These are phyloP conservation scores for Pomatostomus ruficeps DNA, from an alignment of 2,113 vertebrate genomes.

Conservation along the genomic window DNA sequence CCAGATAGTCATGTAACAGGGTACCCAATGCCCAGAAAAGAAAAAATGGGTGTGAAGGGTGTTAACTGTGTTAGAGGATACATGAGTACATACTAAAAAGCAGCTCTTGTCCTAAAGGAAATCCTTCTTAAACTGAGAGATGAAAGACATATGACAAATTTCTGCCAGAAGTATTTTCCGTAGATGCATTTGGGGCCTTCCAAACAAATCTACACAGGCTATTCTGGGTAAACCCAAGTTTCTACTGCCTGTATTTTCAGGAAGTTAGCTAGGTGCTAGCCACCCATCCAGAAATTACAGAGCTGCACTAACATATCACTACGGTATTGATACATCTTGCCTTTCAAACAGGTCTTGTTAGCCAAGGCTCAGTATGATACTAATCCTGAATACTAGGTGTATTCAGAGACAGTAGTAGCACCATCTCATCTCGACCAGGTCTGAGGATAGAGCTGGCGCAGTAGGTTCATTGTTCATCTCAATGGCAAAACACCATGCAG, in stretches of 20 bases:
- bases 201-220: background rate
- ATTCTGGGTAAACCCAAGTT: background rate
- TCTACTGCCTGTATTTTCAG: background rate
- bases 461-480: background rate
- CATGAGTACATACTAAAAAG: background rate
- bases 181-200: background rate
- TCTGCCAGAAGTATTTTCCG: background rate
- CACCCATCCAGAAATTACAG: background rate
- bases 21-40: background rate
- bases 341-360: background rate
- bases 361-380: background rate
- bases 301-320: background rate
- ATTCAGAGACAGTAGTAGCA: background rate
- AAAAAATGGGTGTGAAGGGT: fast-evolving
- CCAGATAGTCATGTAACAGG: background rate
- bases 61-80: background rate
- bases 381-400: fast-evolving
- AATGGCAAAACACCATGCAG: background rate
- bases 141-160: background rate
- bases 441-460: background rate
- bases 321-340: background rate
- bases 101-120: background rate
- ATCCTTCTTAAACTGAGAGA: background rate
- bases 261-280: background rate
- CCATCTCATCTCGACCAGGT: background rate